phyloP scores from a whole-genome alignment of 1,140 invertebrate species.

The Macrotrachela quadricornifera region DNA sequence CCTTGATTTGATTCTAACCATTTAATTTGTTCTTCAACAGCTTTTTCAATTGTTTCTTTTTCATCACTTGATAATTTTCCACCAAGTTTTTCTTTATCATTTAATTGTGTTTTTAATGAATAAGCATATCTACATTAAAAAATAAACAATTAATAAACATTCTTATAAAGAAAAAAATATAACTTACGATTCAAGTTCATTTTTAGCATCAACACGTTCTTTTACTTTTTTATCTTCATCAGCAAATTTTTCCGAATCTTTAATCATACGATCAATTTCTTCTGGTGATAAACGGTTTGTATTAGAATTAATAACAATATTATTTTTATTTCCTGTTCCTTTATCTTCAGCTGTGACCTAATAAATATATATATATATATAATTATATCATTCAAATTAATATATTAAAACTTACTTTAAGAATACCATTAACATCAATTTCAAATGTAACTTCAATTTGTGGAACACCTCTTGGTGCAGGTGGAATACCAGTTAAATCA shows the following conservation, averaged over 20 bases:
- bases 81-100: slow-evolving; percentile 90
- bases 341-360: slow-evolving; percentile 96
- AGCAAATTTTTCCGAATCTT: slow-evolving; percentile 90
- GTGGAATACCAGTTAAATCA: slow-evolving; percentile 89
- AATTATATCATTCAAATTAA: not conserved
- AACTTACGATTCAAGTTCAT: slow-evolving; percentile 56
- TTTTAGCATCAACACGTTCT: slow-evolving; percentile 75
- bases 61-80: slow-evolving; percentile 70
- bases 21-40: slow-evolving; percentile 86
- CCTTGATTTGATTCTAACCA: slow-evolving; percentile 92
- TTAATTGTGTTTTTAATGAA: slow-evolving; percentile 85
- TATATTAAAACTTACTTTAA: no score
- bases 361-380: no score
- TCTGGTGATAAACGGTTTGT: slow-evolving; percentile 86
- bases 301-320: slow-evolving; percentile 95
- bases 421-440: slow-evolving; percentile 93
- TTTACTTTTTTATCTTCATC: slow-evolving; percentile 95
- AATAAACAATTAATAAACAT: no score
- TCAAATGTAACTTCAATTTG: slow-evolving; percentile 98
- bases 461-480: slow-evolving; percentile 86
- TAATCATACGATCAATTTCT: slow-evolving; percentile 95
- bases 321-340: slow-evolving; percentile 88
- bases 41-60: slow-evolving; percentile 76
- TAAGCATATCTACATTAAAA: slow-evolving; percentile 45
- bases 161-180: no score